Evolutionary conservation across 2,797 vertebrate species (phyloP), one percentile per base, ranked within the genome.

Genomic region (Rhinophrynus dorsalis): DNA sequence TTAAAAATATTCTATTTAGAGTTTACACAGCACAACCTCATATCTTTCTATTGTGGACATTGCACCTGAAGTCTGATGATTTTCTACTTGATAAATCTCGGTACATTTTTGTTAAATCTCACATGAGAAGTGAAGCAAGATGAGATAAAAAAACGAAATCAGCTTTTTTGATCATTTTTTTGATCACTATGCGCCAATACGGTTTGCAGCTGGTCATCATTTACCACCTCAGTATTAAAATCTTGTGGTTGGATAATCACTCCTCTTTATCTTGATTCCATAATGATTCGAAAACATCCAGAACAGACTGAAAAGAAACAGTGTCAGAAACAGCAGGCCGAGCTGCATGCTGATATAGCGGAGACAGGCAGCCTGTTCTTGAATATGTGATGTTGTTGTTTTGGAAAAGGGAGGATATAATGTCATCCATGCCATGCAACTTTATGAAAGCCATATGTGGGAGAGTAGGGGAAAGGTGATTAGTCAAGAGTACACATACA

Each of bases 391-490:
- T 61, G 57, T 24, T 38, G 33, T 42, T 58, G 35, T 68, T 60
- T 60, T 52, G 56, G 57, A 45, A 38, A 37, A 20, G 59, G 59
- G 38, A 12, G 51, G 33, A 15, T 64, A 10, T 26, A 15, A 27
- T 71, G 68, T 72, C 44, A 33, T 20, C 33, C 3, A 12, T 12
- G 27, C 33, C 69, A 18, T 17, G 47, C 24, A 23, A 5, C 26
- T 59, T 50, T 73, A 73, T 66, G 33, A 66, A 73, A 66, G 37
- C 44, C 69, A 73, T 62, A 73, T 59, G 69, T 51, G 35, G 13
- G 18, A 45, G 21, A 18, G 35, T 2, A 1, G n/a, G 17, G 18
- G 33, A 48, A 24, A 63, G 51, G 38, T 48, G 59, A 63, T 44
- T 57, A 32, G 40, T 57, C 38, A 6, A 33, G 51, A 63, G 59